Evolutionary conservation across 2,113 vertebrate species (phyloP), one percentile per base, ranked within the genome.

Genomic region (Pitta sordida): DNA sequence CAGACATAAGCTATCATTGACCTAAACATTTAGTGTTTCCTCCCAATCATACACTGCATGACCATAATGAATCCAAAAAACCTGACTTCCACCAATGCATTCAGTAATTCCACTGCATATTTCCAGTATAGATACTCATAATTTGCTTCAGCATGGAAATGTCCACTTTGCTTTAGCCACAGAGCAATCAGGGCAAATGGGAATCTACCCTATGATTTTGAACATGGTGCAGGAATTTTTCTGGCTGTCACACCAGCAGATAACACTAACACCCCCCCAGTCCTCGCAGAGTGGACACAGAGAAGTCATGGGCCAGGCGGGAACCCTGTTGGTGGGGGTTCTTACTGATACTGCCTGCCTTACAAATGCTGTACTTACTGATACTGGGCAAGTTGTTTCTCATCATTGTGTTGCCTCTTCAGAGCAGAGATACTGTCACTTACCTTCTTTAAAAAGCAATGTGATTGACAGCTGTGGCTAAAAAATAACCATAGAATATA

Each of bases 401-500:
- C 30, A 30, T 41, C 29, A 63, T 15, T 48, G 18, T 53, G 36
- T 9, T 79, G 14, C 32, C 29, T 65, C 41, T 80, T 27, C 20
- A 51, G 11, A 80, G 60, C 39, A 55, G 51, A 83, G 43, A 83
- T 67, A 90, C 46, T 70, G 92, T 70, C 30, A 32, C 4, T 78
- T 64, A 19, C 17, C 27, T 67, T 49, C 68, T 73, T 82, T 73
- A 51, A 64, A 69, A 87, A 70, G 67, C 22, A 20, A 10, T 26
- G 11, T 88, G 79, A 90, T 71, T 87, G 92, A 91, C 58, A 71
- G 32, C 37, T 82, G 58, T 91, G 67, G 46, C 71, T 87, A 73
- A 89, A 94, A 94, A 93, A 63, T 71, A 87, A 63, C 67, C 11
- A 1, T 13, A 36, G 75, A 80, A 75, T 62, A 32, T 52, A 75